These are phyloP conservation scores for Melanotus villosus DNA, from an alignment of 2,888 invertebrate genomes.

Conservation along the genomic window DNA sequence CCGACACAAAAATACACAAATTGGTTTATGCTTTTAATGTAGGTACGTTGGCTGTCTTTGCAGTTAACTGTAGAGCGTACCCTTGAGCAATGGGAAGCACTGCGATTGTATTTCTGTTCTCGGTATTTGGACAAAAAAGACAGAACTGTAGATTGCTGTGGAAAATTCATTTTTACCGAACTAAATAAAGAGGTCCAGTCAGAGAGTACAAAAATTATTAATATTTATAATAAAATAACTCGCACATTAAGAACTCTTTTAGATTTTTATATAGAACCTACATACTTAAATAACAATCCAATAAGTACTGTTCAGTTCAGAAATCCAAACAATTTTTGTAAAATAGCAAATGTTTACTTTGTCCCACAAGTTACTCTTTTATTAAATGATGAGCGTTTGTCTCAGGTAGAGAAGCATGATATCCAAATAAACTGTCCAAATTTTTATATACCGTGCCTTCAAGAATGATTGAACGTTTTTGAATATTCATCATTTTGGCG, in stretches of 20 bases:
- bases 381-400: background rate
- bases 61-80: background rate
- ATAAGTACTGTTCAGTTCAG: background rate
- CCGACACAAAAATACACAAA: conserved; percentile 4
- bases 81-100: conserved; percentile 7
- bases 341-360: background rate
- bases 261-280: background rate
- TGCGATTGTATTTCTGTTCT: background rate
- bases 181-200: background rate
- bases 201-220: background rate
- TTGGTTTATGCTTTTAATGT: background rate
- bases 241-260: background rate
- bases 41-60: conserved; percentile 19
- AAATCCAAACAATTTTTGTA: background rate
- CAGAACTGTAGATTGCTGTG: background rate
- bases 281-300: background rate
- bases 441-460: too few relatives aligned
- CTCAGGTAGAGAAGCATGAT: background rate
- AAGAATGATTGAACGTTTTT: too few relatives aligned
- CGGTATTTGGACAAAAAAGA: background rate
- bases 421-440: background rate
- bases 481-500: too few relatives aligned
- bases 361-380: background rate
- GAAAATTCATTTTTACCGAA: background rate
- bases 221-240: background rate